Conservation (phyloP, 2,888 invertebrate genomes). For the Pandemis heparana region DNA sequence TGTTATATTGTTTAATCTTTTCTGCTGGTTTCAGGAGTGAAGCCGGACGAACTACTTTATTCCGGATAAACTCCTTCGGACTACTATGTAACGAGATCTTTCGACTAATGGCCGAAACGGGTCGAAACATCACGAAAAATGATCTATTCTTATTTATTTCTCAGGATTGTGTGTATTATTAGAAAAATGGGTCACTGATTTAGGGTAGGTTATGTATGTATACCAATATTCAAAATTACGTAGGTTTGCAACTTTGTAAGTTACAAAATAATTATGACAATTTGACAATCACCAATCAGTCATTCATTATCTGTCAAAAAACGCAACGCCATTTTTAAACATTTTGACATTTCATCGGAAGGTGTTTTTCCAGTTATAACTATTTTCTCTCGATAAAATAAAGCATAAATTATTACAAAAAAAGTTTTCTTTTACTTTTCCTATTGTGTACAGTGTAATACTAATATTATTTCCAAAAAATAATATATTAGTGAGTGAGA, state of each 20-base stretch:
- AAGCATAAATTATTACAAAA: no score
- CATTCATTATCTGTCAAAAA: background rate
- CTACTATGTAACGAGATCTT: conserved; percentile 61
- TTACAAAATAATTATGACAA: background rate
- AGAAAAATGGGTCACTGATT: conserved; percentile 26
- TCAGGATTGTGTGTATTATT: conserved; percentile 17
- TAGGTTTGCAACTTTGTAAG: conserved; percentile 6
- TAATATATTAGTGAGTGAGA: no score
- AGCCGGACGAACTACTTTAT: conserved; percentile 74
- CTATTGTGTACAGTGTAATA: no score
- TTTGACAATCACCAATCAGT: background rate
- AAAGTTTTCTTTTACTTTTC: no score
- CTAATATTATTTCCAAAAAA: no score
- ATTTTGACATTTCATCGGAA: background rate
- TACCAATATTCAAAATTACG: conserved; percentile 6
- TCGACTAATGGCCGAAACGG: conserved; percentile 64
- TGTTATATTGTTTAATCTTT: conserved; percentile 76
- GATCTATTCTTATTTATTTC: conserved; percentile 8
- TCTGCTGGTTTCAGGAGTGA: conserved; percentile 78
- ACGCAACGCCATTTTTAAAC: conserved; percentile 30
- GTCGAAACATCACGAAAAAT: conserved; percentile 68
- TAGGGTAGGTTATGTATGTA: conserved; percentile 3
- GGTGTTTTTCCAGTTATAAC: background rate
- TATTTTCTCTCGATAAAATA: background rate
- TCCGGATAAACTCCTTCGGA: conserved; percentile 69